Base-by-base conservation (phyloP, 1,140 invertebrate genomes). In the Cheumatopsyche charites region DNA sequence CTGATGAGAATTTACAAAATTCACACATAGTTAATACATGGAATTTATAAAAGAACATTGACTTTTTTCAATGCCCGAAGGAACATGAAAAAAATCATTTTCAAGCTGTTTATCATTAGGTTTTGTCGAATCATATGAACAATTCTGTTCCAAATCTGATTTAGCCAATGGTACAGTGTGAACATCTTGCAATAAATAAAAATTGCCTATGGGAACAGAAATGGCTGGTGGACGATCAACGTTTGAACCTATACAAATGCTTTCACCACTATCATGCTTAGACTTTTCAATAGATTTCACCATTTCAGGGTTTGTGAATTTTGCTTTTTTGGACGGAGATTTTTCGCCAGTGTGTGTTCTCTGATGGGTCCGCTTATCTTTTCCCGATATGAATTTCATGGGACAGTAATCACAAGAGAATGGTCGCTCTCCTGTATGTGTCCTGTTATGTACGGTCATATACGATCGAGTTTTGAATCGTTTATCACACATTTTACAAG, bases 381-480 rank as follows among this genome's bases (percentile, higher is more conserved):
- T 75, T 11, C 71, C 74, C 7, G 74, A 75, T 69, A 75, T 71
- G 25, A 75, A 75, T 19, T 71, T 73, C 45, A 73, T 67, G 29
- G 67, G 63, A 52, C 72, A 73, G 25, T 63, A 69, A 21, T 73
- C 72, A 29, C 72, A 73, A 29, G 66, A 62, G 23, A 73, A 73
- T 1, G 72, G 72, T 42, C 72, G 12, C 43, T 73, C 72, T 6
- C 72, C 72, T 9, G 72, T 73, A 36, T 73, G 72, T 1, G 66
- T 73, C 9, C 72, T 62, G 43, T 73, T 73, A 25, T 73, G 72
- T 9, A 73, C 43, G 0, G 61, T 43, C 66, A 73, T 69, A 29
- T 75, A 75, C 3, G 74, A 75, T 17, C 71, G 67, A n/a, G 71
- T 75, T 45, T 75, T 75, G 23, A 75, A 75, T 21, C 69, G 55